Evolutionary conservation across 2,113 vertebrate genomes (phyloP).

Genomic region (Dicaeum eximium): DNA sequence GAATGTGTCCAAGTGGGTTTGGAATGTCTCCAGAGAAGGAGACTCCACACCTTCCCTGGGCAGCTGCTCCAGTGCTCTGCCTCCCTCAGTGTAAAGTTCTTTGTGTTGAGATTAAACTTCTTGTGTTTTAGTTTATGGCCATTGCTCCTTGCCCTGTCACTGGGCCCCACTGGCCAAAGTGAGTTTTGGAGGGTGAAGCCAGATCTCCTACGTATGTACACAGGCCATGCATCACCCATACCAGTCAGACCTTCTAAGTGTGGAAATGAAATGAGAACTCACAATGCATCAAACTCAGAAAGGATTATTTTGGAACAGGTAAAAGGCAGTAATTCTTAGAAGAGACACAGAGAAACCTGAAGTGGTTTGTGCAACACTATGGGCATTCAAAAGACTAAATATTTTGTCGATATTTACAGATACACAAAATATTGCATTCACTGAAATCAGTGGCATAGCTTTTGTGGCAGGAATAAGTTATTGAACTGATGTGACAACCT

Average conservation of each 20-base stretch:
- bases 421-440: background rate
- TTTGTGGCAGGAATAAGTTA: background rate
- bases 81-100: background rate
- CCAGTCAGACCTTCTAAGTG: background rate
- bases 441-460: background rate
- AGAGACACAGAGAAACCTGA: background rate
- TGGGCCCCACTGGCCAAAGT: background rate
- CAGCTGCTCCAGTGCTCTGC: background rate
- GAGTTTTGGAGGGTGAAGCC: background rate
- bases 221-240: background rate
- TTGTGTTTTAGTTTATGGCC: background rate
- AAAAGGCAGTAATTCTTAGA: background rate
- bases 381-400: background rate
- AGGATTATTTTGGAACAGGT: background rate
- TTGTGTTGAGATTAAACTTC: background rate
- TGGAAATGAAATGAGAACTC: background rate
- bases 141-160: background rate
- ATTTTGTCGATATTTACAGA: background rate
- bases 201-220: fast-evolving
- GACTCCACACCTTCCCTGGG: background rate
- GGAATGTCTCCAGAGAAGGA: background rate
- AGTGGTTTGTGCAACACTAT: background rate
- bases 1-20: background rate
- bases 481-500: background rate
- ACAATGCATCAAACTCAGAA: background rate